Evolutionary conservation across 2,113 vertebrate genomes (phyloP), one percentile per base, ranked within the genome.

Genomic region (Theristicus caerulescens): DNA sequence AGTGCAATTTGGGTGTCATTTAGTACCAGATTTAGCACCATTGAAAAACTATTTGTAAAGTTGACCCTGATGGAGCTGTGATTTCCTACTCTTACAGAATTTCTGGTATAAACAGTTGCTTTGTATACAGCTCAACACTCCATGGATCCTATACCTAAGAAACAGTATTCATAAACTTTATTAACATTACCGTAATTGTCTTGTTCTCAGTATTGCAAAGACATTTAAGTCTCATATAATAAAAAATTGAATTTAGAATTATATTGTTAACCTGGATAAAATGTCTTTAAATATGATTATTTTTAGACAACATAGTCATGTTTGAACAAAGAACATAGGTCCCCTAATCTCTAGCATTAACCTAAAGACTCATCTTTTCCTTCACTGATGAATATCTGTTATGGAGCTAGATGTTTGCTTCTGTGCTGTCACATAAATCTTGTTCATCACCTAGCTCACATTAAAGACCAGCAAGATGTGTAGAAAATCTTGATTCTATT

Each of bases 301-400:
- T 81, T 40, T 64, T 52, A 69, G 11, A 52, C 11, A 78, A 47
- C 7, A 51, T 0, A 34, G 6, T 40, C 40, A 42, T 57, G 9
- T 15, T 61, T 77, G 22, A 55, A 19, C 20, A 66, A 73, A 55
- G 13, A 67, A 16, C 11, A 13, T 6, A 26, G 0, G 4, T 58
- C 24, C 6, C 11, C 21, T 69, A 21, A 44, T 40, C 9, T 44
- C 36, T 46, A 58, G 3, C 26, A 38, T 42, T 34, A 61, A 2
- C 16, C 7, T 55, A 20, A 66, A 79, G 7, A 25, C 5, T 46
- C 1, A 1, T 10, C 6, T 66, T 78, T 73, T 49, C 13, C 13
- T 38, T 74, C 25, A 54, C 10, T 1, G 1, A 2, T 7, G 22
- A 7, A 0, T 44, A 40, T 6, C 18, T 46, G 2, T 40, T 54